Conservation (phyloP, 2,888 invertebrate species). For the Netelia melanura region DNA sequence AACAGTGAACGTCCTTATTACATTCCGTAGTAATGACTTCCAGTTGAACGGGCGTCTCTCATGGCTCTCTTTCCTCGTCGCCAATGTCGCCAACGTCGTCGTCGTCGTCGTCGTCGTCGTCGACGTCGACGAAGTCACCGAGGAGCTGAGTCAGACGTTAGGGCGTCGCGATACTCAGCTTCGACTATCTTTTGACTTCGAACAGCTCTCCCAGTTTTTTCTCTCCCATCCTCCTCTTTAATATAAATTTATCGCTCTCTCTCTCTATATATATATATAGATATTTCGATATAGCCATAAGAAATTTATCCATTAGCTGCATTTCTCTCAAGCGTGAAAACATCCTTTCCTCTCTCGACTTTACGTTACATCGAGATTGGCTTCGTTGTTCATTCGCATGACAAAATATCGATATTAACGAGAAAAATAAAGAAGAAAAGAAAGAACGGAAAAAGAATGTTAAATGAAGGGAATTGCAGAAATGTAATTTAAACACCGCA, state of each 20-base stretch:
- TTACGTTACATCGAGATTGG: background rate
- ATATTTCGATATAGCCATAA: too few relatives aligned
- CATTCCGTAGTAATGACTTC: slow-evolving; percentile 69
- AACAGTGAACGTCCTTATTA: slow-evolving; percentile 68
- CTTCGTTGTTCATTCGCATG: too few relatives aligned
- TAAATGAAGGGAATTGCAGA: background rate
- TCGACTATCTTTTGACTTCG: slow-evolving; percentile 8
- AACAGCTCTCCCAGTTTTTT: background rate
- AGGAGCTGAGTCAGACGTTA: slow-evolving; percentile 48
- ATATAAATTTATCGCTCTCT: background rate
- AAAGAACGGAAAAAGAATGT: background rate
- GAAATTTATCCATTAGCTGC: background rate
- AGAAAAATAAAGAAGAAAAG: background rate
- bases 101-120: slow-evolving; percentile 17
- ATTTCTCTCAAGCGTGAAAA: background rate
- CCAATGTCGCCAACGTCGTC: slow-evolving; percentile 10
- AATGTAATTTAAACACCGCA: background rate
- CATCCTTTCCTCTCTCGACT: background rate
- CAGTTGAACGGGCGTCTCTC: slow-evolving; percentile 56
- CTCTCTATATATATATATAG: background rate
- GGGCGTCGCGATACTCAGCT: background rate
- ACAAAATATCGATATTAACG: too few relatives aligned
- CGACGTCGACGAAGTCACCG: slow-evolving; percentile 17
- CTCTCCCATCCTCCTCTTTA: background rate
- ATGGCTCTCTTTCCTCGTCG: slow-evolving; percentile 25